Conservation (phyloP, 2,113 vertebrate genomes). For the Leuciscus idus region DNA sequence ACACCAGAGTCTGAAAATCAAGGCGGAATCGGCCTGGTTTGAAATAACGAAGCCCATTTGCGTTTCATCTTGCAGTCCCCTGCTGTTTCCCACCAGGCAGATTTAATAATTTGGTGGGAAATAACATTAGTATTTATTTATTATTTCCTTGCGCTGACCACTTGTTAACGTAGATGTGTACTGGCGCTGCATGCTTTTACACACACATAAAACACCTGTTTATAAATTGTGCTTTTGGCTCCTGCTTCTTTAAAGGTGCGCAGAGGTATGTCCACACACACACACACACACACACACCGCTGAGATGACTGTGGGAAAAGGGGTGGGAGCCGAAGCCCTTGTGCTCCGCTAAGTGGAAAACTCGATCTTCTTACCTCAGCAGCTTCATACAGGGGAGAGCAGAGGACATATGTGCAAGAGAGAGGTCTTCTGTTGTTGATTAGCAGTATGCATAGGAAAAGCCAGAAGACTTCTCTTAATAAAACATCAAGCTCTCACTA, state of each 20-base stretch:
- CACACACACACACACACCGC: conserved; percentile 65
- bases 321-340: conserved; percentile 68
- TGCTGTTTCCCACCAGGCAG: conserved; percentile 22
- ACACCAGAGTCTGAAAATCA: conserved; percentile 22
- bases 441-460: background rate
- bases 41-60: conserved; percentile 37
- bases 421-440: conserved; percentile 39
- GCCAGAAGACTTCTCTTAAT: background rate
- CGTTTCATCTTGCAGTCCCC: conserved; percentile 19
- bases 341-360: conserved; percentile 80
- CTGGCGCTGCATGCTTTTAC: background rate
- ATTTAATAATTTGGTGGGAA: conserved; percentile 33
- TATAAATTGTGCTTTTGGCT: conserved; percentile 8
- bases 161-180: conserved; percentile 22
- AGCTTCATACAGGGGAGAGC: conserved; percentile 71
- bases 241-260: conserved; percentile 40
- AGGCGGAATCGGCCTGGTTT: conserved; percentile 28
- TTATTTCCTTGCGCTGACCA: conserved; percentile 18
- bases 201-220: conserved; percentile 43
- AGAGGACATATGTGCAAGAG: conserved; percentile 70
- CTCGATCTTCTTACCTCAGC: conserved; percentile 82
- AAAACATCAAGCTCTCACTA: conserved; percentile 22
- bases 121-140: conserved; percentile 41
- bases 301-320: conserved; percentile 70
- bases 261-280: conserved; percentile 45